These are phyloP conservation scores for Drosophila watanabei DNA, from an alignment of 1,140 invertebrate genomes.

Conservation along the genomic window DNA sequence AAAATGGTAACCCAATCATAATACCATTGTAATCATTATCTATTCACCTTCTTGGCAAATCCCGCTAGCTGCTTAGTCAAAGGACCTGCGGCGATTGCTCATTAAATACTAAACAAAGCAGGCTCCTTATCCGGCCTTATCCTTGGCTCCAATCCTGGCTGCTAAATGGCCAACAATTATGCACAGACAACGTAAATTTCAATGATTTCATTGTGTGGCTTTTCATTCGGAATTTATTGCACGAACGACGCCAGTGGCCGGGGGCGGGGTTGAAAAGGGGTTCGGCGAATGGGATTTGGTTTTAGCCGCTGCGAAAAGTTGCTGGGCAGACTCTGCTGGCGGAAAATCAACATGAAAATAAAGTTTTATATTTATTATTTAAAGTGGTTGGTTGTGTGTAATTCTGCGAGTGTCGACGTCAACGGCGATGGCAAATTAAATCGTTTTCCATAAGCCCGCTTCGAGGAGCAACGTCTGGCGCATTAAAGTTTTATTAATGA, in stretches of 20 bases:
- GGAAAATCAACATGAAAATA: conserved; percentile 74
- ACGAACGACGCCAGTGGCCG: neutral
- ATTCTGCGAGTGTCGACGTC: conserved; percentile 49
- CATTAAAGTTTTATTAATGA: conserved; percentile 51
- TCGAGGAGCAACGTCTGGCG: neutral
- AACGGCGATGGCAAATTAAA: conserved; percentile 36
- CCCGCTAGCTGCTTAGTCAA: conserved; percentile 22
- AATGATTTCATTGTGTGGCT: conserved; percentile 69
- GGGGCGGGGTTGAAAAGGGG: neutral
- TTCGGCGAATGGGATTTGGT: conserved; percentile 15
- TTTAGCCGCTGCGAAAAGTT: conserved; percentile 55
- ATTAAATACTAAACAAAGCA: conserved; percentile 33
- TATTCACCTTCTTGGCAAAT: conserved; percentile 1
- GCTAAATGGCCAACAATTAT: conserved; percentile 74
- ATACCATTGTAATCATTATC: conserved; percentile 2
- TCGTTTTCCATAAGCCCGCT: conserved; percentile 37
- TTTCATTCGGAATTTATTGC: conserved; percentile 62
- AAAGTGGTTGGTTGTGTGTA: conserved; percentile 37
- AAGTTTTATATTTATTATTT: conserved; percentile 75
- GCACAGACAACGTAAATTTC: conserved; percentile 66
- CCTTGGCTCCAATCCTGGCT: conserved; percentile 29
- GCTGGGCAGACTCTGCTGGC: conserved; percentile 59
- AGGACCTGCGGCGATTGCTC: conserved; percentile 21
- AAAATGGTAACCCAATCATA: neutral
- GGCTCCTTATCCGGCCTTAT: conserved; percentile 33